Evolutionary conservation across 2,113 vertebrate genomes (phyloP).

Genomic region (Engraulis encrasicolus): DNA sequence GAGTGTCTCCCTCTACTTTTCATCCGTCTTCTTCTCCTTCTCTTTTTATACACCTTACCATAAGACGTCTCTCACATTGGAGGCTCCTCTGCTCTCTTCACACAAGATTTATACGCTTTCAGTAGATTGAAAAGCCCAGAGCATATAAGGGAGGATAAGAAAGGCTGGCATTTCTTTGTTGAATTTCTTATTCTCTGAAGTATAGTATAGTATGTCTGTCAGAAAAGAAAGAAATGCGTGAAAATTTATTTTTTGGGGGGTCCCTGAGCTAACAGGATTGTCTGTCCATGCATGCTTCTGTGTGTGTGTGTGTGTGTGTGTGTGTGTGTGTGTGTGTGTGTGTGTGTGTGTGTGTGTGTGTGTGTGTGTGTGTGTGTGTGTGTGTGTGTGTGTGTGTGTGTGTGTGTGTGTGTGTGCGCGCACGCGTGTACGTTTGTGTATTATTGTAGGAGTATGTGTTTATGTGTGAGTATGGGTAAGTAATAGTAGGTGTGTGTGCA

Average conservation of each 20-base stretch:
- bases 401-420: slow-evolving; percentile 17
- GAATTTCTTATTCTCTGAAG: no score
- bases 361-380: slow-evolving; percentile 21
- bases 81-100: not conserved
- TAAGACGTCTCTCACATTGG: not conserved
- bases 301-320: slow-evolving; percentile 19
- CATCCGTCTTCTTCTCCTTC: not conserved
- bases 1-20: slow-evolving; percentile 27
- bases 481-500: slow-evolving; percentile 26
- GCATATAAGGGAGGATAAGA: not conserved
- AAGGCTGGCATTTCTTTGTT: no score
- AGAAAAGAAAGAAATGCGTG: not conserved
- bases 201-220: not conserved
- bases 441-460: slow-evolving; percentile 23
- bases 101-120: not conserved
- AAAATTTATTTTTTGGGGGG: not conserved
- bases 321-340: slow-evolving; percentile 19
- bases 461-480: slow-evolving; percentile 9
- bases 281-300: not conserved
- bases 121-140: not conserved
- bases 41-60: not conserved
- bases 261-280: not conserved
- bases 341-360: slow-evolving; percentile 11
- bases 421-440: not conserved
- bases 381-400: slow-evolving; percentile 15